Conservation (phyloP, 2,888 invertebrate genomes). For the Iselma pallidipennis region DNA sequence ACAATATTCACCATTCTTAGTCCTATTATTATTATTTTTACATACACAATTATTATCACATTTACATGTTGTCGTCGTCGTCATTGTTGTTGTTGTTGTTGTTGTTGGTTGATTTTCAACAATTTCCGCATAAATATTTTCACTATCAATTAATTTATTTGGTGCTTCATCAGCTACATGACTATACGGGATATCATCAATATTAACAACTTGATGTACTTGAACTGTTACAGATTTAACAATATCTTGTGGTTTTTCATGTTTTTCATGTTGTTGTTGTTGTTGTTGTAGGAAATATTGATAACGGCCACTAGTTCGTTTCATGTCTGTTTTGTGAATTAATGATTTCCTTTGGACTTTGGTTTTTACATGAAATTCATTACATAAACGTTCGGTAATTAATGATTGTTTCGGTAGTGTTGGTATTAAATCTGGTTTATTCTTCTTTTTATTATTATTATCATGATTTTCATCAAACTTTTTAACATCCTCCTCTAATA, state of each 20-base stretch:
- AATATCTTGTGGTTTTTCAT: conserved; percentile 8
- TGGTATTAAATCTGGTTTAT: conserved; percentile 50
- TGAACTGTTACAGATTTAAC: conserved; percentile 51
- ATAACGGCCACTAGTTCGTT: conserved; percentile 8
- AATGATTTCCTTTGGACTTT: conserved; percentile 53
- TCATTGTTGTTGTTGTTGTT: too few relatives aligned
- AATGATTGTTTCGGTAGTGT: conserved; percentile 59
- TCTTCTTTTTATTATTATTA: conserved; percentile 37
- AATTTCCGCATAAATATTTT: conserved; percentile 74
- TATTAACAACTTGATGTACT: conserved; percentile 61
- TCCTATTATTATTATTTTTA: conserved; percentile 34
- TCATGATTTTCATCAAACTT: too few relatives aligned
- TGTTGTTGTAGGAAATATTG: background rate
- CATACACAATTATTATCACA: conserved; percentile 34
- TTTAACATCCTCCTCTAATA: conserved; percentile 46
- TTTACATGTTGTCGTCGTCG: conserved; percentile 31
- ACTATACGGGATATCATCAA: conserved; percentile 71
- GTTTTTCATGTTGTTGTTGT: background rate
- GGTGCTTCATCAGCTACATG: conserved; percentile 69
- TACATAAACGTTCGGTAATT: conserved; percentile 70
- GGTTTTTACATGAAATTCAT: conserved; percentile 73
- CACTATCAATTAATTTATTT: conserved; percentile 53
- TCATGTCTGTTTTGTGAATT: conserved; percentile 29
- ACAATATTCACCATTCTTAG: conserved; percentile 47
- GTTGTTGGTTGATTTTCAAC: conserved; percentile 57